These are phyloP conservation scores for Dryobota labecula DNA, from an alignment of 2,888 invertebrate genomes.

Conservation along the genomic window DNA sequence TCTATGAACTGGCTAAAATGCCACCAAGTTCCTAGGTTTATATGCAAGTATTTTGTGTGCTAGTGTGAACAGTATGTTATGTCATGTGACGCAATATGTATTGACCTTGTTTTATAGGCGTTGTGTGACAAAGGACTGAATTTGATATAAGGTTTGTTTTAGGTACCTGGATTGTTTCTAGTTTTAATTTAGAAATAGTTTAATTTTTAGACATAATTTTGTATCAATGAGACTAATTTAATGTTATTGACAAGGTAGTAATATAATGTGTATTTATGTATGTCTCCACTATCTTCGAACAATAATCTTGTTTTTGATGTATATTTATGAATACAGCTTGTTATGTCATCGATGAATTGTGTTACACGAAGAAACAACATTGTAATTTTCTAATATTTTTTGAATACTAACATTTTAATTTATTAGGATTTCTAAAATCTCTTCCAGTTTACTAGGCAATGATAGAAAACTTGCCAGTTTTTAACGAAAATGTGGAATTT, in stretches of 20 bases:
- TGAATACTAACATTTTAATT: slow-evolving; percentile 54
- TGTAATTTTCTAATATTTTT: slow-evolving; percentile 64
- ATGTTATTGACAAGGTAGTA: slow-evolving; percentile 62
- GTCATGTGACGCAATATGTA: slow-evolving; percentile 53
- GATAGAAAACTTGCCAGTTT: slow-evolving; percentile 45
- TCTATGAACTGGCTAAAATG: slow-evolving; percentile 75
- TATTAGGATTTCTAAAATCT: slow-evolving; percentile 74
- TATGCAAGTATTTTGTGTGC: slow-evolving; percentile 46
- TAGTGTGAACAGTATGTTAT: slow-evolving; percentile 43
- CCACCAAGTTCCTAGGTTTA: slow-evolving; percentile 58
- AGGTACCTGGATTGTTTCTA: slow-evolving; percentile 80
- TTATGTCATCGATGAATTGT: slow-evolving; percentile 32
- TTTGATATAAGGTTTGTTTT: slow-evolving; percentile 78
- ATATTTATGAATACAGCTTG: slow-evolving; percentile 59
- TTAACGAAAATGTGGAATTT: slow-evolving; percentile 20
- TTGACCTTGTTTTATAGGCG: slow-evolving; percentile 45
- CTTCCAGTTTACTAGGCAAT: slow-evolving; percentile 53
- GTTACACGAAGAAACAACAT: slow-evolving; percentile 54
- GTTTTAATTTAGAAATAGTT: slow-evolving; percentile 76
- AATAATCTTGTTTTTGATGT: slow-evolving; percentile 60
- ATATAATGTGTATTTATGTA: slow-evolving; percentile 60
- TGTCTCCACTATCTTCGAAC: slow-evolving; percentile 47
- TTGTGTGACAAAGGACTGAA: slow-evolving; percentile 75
- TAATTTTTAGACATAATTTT: slow-evolving; percentile 79
- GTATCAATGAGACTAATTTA: slow-evolving; percentile 71